These are phyloP conservation scores for Habroteleia sp. DNA, from an alignment of 2,888 invertebrate genomes.

Conservation along the genomic window DNA sequence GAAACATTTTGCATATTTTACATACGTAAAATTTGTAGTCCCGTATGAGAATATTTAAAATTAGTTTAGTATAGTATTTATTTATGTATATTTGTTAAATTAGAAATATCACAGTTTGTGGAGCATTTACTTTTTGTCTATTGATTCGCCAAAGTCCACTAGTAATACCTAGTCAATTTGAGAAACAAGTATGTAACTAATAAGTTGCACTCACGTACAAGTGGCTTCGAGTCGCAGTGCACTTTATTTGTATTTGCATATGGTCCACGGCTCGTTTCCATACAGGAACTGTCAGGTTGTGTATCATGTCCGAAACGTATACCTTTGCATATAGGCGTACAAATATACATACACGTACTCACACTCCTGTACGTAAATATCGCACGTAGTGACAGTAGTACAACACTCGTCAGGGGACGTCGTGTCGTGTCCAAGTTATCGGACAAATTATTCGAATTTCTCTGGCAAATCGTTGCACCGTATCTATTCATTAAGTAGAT, in stretches of 20 bases:
- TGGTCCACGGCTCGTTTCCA: conserved; percentile 83
- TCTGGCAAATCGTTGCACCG: conserved; percentile 68
- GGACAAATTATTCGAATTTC: conserved; percentile 70
- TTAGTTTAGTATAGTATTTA: too few relatives aligned
- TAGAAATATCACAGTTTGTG: too few relatives aligned
- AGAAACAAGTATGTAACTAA: neutral
- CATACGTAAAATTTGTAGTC: too few relatives aligned
- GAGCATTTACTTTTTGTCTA: neutral
- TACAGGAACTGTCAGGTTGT: conserved; percentile 83
- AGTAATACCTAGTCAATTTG: too few relatives aligned
- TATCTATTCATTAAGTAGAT: conserved; percentile 77
- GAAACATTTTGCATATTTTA: too few relatives aligned
- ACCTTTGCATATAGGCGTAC: neutral
- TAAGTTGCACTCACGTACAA: conserved; percentile 18
- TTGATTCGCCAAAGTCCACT: too few relatives aligned
- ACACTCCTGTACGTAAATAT: conserved; percentile 18
- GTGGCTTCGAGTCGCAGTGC: conserved; percentile 83
- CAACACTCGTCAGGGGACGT: conserved; percentile 35
- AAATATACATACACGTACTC: neutral
- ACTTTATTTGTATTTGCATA: conserved; percentile 83
- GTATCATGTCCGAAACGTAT: conserved; percentile 79
- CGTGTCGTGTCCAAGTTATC: conserved; percentile 62
- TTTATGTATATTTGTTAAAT: too few relatives aligned
- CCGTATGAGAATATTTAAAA: too few relatives aligned
- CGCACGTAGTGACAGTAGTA: conserved; percentile 5